Conservation (phyloP, 1,140 invertebrate genomes). For the Zaprionus gabonicus region DNA sequence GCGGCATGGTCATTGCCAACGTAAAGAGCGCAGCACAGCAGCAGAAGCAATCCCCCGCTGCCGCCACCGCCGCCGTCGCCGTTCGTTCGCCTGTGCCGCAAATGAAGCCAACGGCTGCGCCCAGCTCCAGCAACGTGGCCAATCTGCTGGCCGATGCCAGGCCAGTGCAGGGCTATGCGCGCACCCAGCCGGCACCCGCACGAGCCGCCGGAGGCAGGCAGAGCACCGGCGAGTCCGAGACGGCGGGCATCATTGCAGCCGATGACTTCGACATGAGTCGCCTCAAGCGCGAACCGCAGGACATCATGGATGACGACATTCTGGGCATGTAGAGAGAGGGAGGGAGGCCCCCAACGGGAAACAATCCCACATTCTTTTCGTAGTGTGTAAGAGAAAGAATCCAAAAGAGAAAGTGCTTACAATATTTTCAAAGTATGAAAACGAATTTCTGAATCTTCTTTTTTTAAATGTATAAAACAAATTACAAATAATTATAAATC, state of each 20-base stretch:
- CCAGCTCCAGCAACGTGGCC: conserved; percentile 16
- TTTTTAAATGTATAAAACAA: not conserved
- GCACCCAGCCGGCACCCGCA: too few species aligned
- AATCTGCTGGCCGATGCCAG: conserved; percentile 22
- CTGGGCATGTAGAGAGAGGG: conserved; percentile 49
- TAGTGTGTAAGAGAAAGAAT: not conserved
- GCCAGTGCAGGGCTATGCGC: not conserved
- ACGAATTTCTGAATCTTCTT: not conserved
- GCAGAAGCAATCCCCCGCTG: not conserved
- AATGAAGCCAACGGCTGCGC: not conserved
- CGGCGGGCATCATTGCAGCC: conserved; percentile 62
- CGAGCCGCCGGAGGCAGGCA: not conserved
- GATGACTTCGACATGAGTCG: conserved; percentile 53
- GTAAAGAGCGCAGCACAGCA: conserved; percentile 26
- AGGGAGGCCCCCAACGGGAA: not conserved
- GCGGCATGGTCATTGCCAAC: conserved; percentile 58
- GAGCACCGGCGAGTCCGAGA: conserved; percentile 17
- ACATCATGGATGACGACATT: conserved; percentile 49
- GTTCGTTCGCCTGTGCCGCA: not conserved
- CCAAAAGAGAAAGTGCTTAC: too few species aligned
- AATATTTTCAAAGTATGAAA: not conserved
- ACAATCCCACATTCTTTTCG: not conserved
- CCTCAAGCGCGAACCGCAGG: conserved; percentile 59
- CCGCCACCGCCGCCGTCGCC: not conserved
- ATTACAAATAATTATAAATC: not conserved